Conservation (phyloP, 2,888 invertebrate genomes). For the Alcis repandata region DNA sequence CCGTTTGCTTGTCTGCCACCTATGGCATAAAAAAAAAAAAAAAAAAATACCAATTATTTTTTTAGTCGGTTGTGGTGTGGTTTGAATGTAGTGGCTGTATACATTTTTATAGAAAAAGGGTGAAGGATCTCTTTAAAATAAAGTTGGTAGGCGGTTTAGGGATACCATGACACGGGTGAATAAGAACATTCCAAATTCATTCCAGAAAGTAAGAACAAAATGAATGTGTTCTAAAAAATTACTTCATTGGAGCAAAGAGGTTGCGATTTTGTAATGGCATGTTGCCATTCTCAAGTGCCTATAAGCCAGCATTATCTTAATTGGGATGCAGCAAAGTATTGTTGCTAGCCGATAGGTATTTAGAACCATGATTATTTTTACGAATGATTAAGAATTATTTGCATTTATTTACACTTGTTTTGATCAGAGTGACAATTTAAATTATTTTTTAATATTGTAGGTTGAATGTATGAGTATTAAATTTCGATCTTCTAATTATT, state of each 20-base stretch:
- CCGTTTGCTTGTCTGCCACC: too few relatives aligned
- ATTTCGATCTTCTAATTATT: slow-evolving; percentile 17
- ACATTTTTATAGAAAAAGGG: slow-evolving; percentile 35
- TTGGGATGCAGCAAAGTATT: slow-evolving; percentile 6
- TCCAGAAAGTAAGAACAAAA: slow-evolving; percentile 21
- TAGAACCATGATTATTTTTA: slow-evolving; percentile 4
- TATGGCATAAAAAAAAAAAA: too few relatives aligned
- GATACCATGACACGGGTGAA: slow-evolving; percentile 13
- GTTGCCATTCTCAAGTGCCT: slow-evolving; percentile 35
- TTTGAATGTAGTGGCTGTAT: slow-evolving; percentile 48
- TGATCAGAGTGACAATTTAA: slow-evolving; percentile 16
- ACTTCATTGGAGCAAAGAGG: neutral
- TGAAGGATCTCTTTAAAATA: slow-evolving; percentile 48
- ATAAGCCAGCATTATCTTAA: slow-evolving; percentile 14
- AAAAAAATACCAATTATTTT: slow-evolving; percentile 24
- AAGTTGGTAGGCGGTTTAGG: neutral
- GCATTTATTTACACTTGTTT: slow-evolving; percentile 26
- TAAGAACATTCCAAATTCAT: slow-evolving; percentile 32
- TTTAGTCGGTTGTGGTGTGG: slow-evolving; percentile 36
- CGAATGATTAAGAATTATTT: slow-evolving; percentile 10
- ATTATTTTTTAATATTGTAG: slow-evolving; percentile 11
- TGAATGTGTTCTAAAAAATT: neutral
- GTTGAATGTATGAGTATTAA: slow-evolving; percentile 29
- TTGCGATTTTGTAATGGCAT: slow-evolving; percentile 4
- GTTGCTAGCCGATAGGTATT: neutral